phyloP scores from a whole-genome alignment of 2,888 invertebrate species.

The Scaptomyza tumidula region DNA sequence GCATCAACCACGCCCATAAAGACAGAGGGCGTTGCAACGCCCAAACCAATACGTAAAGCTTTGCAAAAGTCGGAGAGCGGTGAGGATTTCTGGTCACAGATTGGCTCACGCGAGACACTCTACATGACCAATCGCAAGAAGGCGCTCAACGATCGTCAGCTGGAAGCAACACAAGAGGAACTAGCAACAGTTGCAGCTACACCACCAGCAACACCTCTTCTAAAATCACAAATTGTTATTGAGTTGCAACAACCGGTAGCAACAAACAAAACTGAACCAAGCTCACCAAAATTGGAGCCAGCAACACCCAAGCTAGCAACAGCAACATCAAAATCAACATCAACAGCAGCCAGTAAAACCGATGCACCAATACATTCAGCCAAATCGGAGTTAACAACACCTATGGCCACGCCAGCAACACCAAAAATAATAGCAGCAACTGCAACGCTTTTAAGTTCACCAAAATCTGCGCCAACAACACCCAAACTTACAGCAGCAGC shows the following conservation, averaged over 20 bases:
- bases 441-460: neutral
- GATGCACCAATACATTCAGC: neutral
- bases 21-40: slow-evolving; percentile 68
- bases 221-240: slow-evolving; percentile 37
- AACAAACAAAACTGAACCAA: slow-evolving; percentile 8
- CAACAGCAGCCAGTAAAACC: too few species aligned
- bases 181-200: neutral
- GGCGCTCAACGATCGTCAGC: slow-evolving; percentile 83
- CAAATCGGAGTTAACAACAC: slow-evolving; percentile 1
- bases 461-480: slow-evolving; percentile 5
- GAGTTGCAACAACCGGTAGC: slow-evolving; percentile 42
- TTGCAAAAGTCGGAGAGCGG: slow-evolving; percentile 82
- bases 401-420: slow-evolving; percentile 11
- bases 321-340: slow-evolving; percentile 9
- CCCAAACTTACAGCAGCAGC: slow-evolving; percentile 4
- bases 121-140: slow-evolving; percentile 87
- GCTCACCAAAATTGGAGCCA: neutral
- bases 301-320: slow-evolving; percentile 8
- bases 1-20: slow-evolving; percentile 28
- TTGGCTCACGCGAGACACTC: slow-evolving; percentile 88
- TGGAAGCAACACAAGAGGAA: slow-evolving; percentile 52
- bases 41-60: slow-evolving; percentile 73
- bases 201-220: slow-evolving; percentile 49
- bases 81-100: slow-evolving; percentile 88
- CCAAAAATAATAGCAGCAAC: slow-evolving; percentile 5